A percentile compares a stretch with the other conserved stretches of the same genome.
Conservation (phyloP, 2,888 invertebrate species). For the Brenthis ino region DNA sequence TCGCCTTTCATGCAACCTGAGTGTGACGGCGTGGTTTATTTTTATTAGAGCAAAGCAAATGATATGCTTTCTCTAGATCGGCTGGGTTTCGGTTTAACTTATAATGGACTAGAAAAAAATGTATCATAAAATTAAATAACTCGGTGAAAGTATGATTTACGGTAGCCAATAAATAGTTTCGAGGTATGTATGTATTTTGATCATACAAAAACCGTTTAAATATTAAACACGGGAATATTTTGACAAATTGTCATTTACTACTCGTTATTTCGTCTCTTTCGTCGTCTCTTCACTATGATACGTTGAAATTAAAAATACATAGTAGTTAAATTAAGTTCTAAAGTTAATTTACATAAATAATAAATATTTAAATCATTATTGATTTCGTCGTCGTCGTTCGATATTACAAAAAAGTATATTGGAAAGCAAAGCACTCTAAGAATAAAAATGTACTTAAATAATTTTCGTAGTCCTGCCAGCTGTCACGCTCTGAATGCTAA, state of each 20-base stretch:
- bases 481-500: conserved; percentile 8
- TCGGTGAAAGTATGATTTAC: conserved; percentile 32
- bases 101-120: conserved; percentile 30
- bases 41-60: conserved; percentile 72
- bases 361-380: too few relatives aligned
- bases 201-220: too few relatives aligned
- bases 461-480: neutral
- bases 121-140: conserved; percentile 24
- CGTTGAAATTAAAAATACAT: too few relatives aligned
- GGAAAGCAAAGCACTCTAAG: neutral
- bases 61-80: conserved; percentile 64
- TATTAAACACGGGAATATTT: too few relatives aligned
- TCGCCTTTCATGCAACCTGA: conserved; percentile 47
- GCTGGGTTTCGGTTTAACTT: conserved; percentile 38
- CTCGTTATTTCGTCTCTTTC: too few relatives aligned
- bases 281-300: too few relatives aligned
- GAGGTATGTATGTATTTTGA: too few relatives aligned
- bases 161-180: conserved; percentile 1
- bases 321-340: too few relatives aligned
- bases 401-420: neutral
- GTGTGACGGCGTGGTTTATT: conserved; percentile 58
- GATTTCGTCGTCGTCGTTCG: too few relatives aligned
- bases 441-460: neutral
- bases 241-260: too few relatives aligned
- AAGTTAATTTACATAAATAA: too few relatives aligned